Percentiles rank a stretch among this genome's conserved stretches.
Conservation (phyloP, 2,888 invertebrate genomes). For the Clunio marinus region DNA sequence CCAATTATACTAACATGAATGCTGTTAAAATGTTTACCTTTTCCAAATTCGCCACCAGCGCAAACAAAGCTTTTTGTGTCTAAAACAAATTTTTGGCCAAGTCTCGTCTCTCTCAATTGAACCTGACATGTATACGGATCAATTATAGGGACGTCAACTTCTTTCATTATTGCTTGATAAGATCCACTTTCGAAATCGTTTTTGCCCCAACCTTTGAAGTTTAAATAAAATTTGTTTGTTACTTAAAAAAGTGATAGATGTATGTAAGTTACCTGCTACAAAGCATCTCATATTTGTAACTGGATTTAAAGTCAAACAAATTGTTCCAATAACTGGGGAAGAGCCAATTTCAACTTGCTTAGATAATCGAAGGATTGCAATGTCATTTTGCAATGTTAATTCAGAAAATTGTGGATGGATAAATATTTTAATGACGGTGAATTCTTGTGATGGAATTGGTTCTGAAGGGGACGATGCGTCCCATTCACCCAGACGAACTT, state of each 20-base stretch:
- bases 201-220: slow-evolving; percentile 90
- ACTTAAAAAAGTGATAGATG: neutral
- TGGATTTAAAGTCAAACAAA: slow-evolving; percentile 42
- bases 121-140: slow-evolving; percentile 61
- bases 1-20: neutral
- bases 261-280: slow-evolving; percentile 1
- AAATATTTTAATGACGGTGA: slow-evolving; percentile 56
- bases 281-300: neutral
- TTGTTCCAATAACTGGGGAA: slow-evolving; percentile 58
- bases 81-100: slow-evolving; percentile 60
- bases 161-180: slow-evolving; percentile 62
- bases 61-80: slow-evolving; percentile 68
- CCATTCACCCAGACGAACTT: slow-evolving; percentile 73
- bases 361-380: slow-evolving; percentile 72
- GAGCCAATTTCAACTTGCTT: slow-evolving; percentile 56
- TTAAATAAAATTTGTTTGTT: too few relatives aligned
- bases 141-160: slow-evolving; percentile 70
- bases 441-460: slow-evolving; percentile 62
- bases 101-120: slow-evolving; percentile 60
- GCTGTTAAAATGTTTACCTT: neutral
- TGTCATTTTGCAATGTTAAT: slow-evolving; percentile 71
- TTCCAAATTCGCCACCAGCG: slow-evolving; percentile 55
- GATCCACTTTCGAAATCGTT: slow-evolving; percentile 63
- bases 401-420: slow-evolving; percentile 65
- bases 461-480: slow-evolving; percentile 63